Conservation (phyloP, 2,113 vertebrate genomes). For the Tringa solitaria region DNA sequence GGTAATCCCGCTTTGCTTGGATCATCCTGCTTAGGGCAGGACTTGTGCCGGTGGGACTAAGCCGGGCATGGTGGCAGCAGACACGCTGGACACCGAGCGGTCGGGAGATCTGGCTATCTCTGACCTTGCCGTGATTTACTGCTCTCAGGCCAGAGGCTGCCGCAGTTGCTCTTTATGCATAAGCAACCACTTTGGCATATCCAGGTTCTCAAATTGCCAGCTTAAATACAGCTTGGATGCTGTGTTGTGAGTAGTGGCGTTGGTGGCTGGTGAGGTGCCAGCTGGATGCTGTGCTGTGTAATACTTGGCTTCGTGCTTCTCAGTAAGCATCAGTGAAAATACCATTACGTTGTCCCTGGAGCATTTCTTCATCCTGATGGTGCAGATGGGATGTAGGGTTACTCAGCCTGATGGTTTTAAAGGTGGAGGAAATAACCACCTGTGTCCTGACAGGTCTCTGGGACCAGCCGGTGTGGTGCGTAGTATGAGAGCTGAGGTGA, state of each 20-base stretch:
- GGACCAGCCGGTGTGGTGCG: not conserved
- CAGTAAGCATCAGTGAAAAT: not conserved
- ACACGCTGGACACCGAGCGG: not conserved
- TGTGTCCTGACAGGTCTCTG: not conserved
- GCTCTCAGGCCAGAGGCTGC: not conserved
- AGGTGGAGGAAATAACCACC: not conserved
- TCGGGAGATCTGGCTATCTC: not conserved
- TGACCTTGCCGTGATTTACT: not conserved
- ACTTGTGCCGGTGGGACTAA: not conserved
- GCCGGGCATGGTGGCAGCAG: not conserved
- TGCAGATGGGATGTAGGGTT: not conserved
- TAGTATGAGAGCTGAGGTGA: not conserved
- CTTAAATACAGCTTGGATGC: not conserved
- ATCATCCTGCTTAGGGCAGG: not conserved
- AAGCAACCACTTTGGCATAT: not conserved
- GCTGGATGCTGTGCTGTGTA: not conserved
- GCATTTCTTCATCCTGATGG: not conserved
- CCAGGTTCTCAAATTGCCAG: not conserved
- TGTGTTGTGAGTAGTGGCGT: not conserved
- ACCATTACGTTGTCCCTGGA: not conserved
- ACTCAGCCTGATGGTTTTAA: not conserved
- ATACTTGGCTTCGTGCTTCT: not conserved
- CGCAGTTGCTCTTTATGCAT: not conserved
- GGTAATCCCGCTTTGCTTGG: not conserved
- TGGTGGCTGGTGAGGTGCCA: not conserved